These are phyloP conservation scores for Uloborus plumipes DNA, from an alignment of 2,888 invertebrate genomes.

Conservation along the genomic window DNA sequence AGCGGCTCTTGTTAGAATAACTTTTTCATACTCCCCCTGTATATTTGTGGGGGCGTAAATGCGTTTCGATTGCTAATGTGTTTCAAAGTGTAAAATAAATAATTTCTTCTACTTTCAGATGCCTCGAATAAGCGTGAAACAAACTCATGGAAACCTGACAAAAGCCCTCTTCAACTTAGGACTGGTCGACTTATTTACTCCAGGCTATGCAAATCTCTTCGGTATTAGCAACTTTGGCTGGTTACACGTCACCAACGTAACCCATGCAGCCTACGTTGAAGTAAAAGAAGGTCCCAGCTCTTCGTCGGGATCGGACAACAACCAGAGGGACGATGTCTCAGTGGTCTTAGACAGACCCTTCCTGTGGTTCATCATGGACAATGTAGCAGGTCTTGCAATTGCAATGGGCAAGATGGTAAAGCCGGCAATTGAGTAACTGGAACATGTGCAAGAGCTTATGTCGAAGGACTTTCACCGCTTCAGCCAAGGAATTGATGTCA, in stretches of 20 bases:
- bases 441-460: no score
- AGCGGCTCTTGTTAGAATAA: no score
- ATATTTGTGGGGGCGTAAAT: no score
- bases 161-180: constrained; percentile 65
- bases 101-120: constrained; percentile 52
- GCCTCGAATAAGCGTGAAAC: constrained; percentile 64
- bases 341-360: constrained; percentile 66
- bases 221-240: constrained; percentile 66
- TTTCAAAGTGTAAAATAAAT: no score
- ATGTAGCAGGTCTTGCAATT: constrained; percentile 66
- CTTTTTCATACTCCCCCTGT: no score
- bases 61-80: no score
- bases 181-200: constrained; percentile 65
- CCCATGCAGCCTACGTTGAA: constrained; percentile 65
- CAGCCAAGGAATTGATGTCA: no score
- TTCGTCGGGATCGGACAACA: not conserved
- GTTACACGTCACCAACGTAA: constrained; percentile 66
- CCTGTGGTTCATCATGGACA: constrained; percentile 67
- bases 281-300: constrained; percentile 29
- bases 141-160: constrained; percentile 64
- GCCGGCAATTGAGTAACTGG: not conserved
- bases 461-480: no score
- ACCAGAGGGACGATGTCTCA: constrained; percentile 19
- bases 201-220: constrained; percentile 66
- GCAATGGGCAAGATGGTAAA: constrained; percentile 67